Evolutionary conservation across 1,140 invertebrate species (phyloP).

Genomic region (Ptiloglossa arizonensis): DNA sequence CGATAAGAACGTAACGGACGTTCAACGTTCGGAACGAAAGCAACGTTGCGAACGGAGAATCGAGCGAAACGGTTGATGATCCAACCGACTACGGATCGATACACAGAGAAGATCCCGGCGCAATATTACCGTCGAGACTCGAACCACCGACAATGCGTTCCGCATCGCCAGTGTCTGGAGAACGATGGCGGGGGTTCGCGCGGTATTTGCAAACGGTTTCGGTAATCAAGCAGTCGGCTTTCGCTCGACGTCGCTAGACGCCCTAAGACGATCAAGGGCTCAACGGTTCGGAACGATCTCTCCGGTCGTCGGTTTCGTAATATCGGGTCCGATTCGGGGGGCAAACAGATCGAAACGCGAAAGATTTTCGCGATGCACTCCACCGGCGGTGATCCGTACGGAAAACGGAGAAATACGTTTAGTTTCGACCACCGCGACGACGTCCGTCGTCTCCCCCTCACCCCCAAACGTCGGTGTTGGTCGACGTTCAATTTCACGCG

Average conservation of each 20-base stretch:
- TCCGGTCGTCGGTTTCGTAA: slow-evolving; percentile 45
- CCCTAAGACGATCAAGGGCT: slow-evolving; percentile 51
- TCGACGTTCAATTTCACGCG: slow-evolving; percentile 21
- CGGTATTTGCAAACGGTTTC: slow-evolving; percentile 22
- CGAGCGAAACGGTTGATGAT: too few species aligned
- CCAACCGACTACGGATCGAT: too few species aligned
- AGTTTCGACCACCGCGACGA: slow-evolving; percentile 8
- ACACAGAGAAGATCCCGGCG: too few species aligned
- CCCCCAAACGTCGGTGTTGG: too few species aligned
- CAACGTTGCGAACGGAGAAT: too few species aligned
- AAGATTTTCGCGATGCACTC: not conserved
- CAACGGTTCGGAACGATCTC: not conserved
- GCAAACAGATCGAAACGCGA: slow-evolving; percentile 46
- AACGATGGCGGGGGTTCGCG: not conserved
- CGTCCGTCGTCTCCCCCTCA: too few species aligned
- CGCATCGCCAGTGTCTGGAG: too few species aligned
- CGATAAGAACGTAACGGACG: too few species aligned
- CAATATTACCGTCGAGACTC: not conserved
- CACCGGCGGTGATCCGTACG: slow-evolving; percentile 32
- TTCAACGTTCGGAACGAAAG: too few species aligned
- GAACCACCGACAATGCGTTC: slow-evolving; percentile 1
- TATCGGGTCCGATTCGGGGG: slow-evolving; percentile 35
- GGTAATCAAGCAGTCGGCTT: slow-evolving; percentile 1
- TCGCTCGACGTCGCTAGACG: slow-evolving; percentile 43
- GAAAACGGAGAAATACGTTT: slow-evolving; percentile 46